These are phyloP conservation scores for Spicauda simplicius DNA, from an alignment of 2,888 invertebrate genomes.

Conservation along the genomic window DNA sequence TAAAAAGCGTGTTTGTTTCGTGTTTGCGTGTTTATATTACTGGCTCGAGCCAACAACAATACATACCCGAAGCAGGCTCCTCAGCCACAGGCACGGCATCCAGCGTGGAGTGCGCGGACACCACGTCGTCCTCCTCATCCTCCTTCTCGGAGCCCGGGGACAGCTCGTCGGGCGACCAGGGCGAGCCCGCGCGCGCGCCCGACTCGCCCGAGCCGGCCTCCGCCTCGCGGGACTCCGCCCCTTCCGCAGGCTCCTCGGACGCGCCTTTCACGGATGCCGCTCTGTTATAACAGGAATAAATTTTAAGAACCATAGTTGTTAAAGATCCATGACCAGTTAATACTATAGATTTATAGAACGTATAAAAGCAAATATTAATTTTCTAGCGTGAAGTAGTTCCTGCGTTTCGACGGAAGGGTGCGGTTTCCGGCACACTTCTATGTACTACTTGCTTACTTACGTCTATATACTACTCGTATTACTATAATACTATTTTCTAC, in stretches of 20 bases:
- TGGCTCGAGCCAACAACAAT: too few relatives aligned
- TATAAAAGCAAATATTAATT: too few relatives aligned
- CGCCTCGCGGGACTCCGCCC: slow-evolving; percentile 42
- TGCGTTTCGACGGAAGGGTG: too few relatives aligned
- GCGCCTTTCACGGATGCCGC: slow-evolving; percentile 70
- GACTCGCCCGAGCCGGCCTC: slow-evolving; percentile 40
- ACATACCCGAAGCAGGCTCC: slow-evolving; percentile 51
- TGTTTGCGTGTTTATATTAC: too few relatives aligned
- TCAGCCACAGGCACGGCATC: slow-evolving; percentile 61
- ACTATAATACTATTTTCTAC: too few relatives aligned
- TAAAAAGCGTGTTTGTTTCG: too few relatives aligned
- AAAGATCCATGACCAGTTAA: too few relatives aligned
- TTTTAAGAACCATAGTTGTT: not conserved
- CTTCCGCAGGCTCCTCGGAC: slow-evolving; percentile 43
- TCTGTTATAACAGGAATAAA: slow-evolving; percentile 48
- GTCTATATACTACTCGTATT: too few relatives aligned
- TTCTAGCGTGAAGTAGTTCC: too few relatives aligned
- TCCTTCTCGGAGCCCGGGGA: slow-evolving; percentile 71
- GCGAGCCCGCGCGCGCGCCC: slow-evolving; percentile 33
- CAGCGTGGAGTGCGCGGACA: slow-evolving; percentile 51
- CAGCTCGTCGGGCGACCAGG: slow-evolving; percentile 61
- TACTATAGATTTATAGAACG: too few relatives aligned
- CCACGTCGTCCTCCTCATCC: slow-evolving; percentile 58
- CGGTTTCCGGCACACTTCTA: too few relatives aligned
- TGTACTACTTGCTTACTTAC: too few relatives aligned